Evolutionary conservation across 2,113 vertebrate species (phyloP).

Genomic region (Pardalotus punctatus): DNA sequence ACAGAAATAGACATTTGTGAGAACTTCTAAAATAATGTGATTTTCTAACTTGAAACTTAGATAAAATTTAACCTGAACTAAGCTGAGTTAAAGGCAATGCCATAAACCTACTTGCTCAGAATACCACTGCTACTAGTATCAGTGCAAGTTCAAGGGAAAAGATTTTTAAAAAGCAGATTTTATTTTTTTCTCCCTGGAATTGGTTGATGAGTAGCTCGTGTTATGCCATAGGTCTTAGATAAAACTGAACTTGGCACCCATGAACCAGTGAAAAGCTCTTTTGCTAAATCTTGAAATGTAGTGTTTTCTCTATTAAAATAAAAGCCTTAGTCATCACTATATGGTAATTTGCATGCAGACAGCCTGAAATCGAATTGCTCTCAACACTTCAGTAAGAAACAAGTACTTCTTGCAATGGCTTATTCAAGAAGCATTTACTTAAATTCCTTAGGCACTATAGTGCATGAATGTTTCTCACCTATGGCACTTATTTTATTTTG

Average conservation of each 20-base stretch:
- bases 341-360: background rate
- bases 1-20: background rate
- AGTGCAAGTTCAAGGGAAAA: background rate
- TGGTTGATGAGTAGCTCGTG: background rate
- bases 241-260: background rate
- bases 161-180: accelerated
- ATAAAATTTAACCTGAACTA: background rate
- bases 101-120: background rate
- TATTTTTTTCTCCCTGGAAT: background rate
- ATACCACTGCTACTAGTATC: background rate
- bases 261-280: background rate
- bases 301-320: background rate
- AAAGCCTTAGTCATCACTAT: background rate
- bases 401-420: background rate
- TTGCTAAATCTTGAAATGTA: background rate
- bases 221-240: background rate
- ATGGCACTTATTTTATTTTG: background rate
- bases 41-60: background rate
- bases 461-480: background rate
- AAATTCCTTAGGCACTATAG: background rate
- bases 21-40: background rate
- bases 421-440: background rate
- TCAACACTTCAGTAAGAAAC: background rate
- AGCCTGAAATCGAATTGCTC: background rate
- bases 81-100: background rate